These are phyloP conservation scores for Bos javanicus DNA, from an alignment of 2,113 vertebrate genomes.

Conservation along the genomic window DNA sequence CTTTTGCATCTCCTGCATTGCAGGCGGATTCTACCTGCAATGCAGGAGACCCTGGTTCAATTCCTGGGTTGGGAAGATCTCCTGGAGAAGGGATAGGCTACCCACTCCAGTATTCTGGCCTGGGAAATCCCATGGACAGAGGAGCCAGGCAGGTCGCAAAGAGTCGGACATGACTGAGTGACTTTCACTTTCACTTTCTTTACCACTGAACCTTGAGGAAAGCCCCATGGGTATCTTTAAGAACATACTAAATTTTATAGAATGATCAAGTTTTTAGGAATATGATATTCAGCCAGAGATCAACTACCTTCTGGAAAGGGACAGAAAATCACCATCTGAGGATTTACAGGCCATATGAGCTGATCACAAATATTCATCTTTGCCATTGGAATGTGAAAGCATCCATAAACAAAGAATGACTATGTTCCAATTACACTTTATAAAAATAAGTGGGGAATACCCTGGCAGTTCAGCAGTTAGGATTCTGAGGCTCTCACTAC, in stretches of 20 bases:
- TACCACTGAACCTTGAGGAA: not conserved
- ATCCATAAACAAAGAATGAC: not conserved
- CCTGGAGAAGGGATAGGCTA: not conserved
- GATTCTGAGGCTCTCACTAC: not conserved
- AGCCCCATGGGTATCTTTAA: not conserved
- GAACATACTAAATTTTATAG: not conserved
- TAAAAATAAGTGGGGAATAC: not conserved
- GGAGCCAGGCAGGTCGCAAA: not conserved
- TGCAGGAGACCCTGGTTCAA: not conserved
- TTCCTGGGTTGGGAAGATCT: not conserved
- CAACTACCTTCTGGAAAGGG: not conserved
- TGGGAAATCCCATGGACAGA: not conserved
- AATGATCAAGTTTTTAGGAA: not conserved
- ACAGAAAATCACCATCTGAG: not conserved
- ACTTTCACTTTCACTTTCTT: not conserved
- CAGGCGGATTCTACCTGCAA: not conserved
- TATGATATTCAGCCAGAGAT: not conserved
- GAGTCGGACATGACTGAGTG: not conserved
- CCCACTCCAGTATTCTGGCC: not conserved
- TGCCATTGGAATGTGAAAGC: not conserved
- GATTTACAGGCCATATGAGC: not conserved
- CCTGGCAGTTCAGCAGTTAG: not conserved
- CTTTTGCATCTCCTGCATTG: not conserved
- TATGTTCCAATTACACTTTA: not conserved
- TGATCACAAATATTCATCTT: not conserved